Conservation (phyloP, 2,888 invertebrate genomes). For the Pandemis corylana region DNA sequence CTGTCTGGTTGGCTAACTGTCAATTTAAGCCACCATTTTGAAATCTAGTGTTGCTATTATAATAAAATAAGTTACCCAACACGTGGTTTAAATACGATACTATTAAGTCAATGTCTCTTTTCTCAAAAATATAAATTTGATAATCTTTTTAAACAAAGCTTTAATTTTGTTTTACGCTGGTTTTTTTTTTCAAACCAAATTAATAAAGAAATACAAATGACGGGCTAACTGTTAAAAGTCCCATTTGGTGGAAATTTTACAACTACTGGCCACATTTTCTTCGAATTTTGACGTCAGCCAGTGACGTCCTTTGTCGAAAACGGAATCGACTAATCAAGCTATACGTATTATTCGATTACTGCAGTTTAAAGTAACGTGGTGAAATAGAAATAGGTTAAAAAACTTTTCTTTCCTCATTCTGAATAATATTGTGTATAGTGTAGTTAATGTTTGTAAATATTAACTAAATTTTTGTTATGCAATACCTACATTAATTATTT, state of each 20-base stretch:
- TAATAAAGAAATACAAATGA: not conserved
- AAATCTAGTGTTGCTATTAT: slow-evolving; percentile 54
- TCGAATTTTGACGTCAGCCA: slow-evolving; percentile 27
- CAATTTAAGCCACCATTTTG: slow-evolving; percentile 66
- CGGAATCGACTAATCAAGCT: slow-evolving; percentile 1
- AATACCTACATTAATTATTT: too few relatives aligned
- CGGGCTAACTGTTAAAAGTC: not conserved
- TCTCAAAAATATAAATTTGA: not conserved
- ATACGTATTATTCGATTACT: slow-evolving; percentile 7
- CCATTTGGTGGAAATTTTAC: not conserved
- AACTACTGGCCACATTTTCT: slow-evolving; percentile 23
- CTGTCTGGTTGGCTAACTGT: slow-evolving; percentile 64
- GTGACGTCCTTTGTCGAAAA: slow-evolving; percentile 24
- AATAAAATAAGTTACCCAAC: slow-evolving; percentile 27
- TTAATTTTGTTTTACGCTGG: not conserved
- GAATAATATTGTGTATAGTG: too few relatives aligned
- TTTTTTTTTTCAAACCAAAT: not conserved
- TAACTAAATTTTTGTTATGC: too few relatives aligned
- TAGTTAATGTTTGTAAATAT: too few relatives aligned
- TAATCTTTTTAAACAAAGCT: not conserved
- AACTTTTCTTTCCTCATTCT: too few relatives aligned
- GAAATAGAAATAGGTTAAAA: slow-evolving; percentile 3
- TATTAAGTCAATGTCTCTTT: not conserved
- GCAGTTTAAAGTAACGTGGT: slow-evolving; percentile 19
- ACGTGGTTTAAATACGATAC: slow-evolving; percentile 22